Base-by-base conservation (phyloP, 2,113 vertebrate genomes). In the Mormyrus lacerda region DNA sequence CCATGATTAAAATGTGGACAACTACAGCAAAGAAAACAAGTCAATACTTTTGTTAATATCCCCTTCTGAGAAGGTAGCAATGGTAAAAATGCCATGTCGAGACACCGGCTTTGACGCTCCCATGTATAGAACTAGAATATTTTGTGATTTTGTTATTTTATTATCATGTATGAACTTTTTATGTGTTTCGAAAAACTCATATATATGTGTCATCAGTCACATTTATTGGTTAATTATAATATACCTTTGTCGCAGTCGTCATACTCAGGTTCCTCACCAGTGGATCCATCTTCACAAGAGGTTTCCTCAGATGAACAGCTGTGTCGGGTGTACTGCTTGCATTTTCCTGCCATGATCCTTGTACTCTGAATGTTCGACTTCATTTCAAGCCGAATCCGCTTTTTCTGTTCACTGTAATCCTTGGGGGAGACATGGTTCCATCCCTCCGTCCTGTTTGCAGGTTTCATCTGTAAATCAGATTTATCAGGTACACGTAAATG, bases 201-300 rank as follows among this genome's bases (percentile, higher is more conserved):
- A 21, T 55, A 55, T 21, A 55, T n/a, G 21, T 58, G 21, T 31
- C 27, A 69, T 31, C 3, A 69, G 61, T 69, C 61, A 69, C 10
- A 69, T 69, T 27, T 69, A 31, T 69, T 31, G 10, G 10, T 15
- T 69, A 69, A 11, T 31, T 31, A 69, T 69, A 31, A 1, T 91
- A 89, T 90, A 95, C 95, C 93, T 89, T 91, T 89, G 91, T 55
- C 87, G 58, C 50, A 88, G 58, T 87, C 90, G 51, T 47, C 69
- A 84, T 85, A 88, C 7, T 92, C 89, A 0, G 90, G 76, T 44
- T 94, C 93, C 87, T 92, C 92, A 85, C 87, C 91, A 17, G 92
- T 90, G 24, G 90, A 87, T 73, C 93, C 92, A 27, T 92, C 92
- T 5, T 88, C 90, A 87, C 51, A 89, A 45, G 85, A 87, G 3